Evolutionary conservation across 2,888 invertebrate genomes (phyloP).

Genomic region (Tuberolachnus salignus): DNA sequence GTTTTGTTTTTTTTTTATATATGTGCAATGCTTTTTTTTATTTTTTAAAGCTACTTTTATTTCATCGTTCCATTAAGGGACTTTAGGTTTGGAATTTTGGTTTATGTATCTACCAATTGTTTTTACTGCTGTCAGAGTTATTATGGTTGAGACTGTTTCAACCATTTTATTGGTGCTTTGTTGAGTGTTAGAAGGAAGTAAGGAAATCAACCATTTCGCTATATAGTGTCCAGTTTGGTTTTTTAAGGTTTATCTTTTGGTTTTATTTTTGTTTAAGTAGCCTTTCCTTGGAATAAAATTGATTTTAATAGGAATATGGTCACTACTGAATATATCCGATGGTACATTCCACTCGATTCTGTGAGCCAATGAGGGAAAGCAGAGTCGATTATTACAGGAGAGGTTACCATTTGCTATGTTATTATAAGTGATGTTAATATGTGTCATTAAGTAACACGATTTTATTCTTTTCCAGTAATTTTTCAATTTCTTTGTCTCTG

Average conservation of each 20-base stretch:
- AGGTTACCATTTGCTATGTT: slow-evolving; percentile 15
- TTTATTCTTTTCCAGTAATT: slow-evolving; percentile 13
- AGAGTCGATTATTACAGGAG: neutral
- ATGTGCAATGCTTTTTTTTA: neutral
- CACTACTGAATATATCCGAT: neutral
- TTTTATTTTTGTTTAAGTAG: neutral
- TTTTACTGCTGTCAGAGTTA: neutral
- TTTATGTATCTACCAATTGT: neutral
- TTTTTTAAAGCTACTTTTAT: neutral
- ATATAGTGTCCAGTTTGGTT: slow-evolving; percentile 12
- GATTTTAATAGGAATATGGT: slow-evolving; percentile 5
- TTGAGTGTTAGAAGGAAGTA: neutral
- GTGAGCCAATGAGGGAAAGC: neutral
- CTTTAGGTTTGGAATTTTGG: slow-evolving; percentile 11
- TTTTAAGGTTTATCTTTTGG: slow-evolving; percentile 1
- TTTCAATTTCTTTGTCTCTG: slow-evolving; percentile 44
- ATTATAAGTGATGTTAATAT: too few relatives aligned
- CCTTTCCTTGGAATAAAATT: neutral
- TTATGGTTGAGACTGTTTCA: neutral
- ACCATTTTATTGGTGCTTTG: neutral
- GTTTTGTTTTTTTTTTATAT: slow-evolving; percentile 2
- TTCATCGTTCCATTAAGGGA: neutral
- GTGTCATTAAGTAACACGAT: neutral
- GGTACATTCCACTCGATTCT: neutral
- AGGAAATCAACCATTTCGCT: neutral